These are phyloP conservation scores for Nowickia ferox DNA, from an alignment of 2,888 invertebrate species.

Conservation along the genomic window DNA sequence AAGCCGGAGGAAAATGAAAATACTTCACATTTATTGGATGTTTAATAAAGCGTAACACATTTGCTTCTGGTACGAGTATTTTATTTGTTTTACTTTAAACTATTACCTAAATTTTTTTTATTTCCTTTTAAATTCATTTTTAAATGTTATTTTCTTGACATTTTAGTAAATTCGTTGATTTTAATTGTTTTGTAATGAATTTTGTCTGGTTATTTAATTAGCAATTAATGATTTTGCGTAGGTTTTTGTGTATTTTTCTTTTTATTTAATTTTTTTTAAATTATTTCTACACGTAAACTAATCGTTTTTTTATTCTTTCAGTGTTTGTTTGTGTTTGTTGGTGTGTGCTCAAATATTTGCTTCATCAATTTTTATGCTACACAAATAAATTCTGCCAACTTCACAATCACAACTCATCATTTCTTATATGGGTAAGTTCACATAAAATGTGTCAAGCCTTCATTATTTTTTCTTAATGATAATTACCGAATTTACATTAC, in stretches of 20 bases:
- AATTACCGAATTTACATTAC: no score
- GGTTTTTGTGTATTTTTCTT: slow-evolving; percentile 37
- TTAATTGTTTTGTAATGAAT: slow-evolving; percentile 41
- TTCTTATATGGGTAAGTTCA: slow-evolving; percentile 26
- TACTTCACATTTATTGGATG: slow-evolving; percentile 34
- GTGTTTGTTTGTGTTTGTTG: background rate
- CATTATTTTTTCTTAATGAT: background rate
- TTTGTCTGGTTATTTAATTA: slow-evolving; percentile 56
- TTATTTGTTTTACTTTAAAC: slow-evolving; percentile 2
- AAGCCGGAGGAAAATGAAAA: slow-evolving; percentile 30
- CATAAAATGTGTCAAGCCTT: background rate
- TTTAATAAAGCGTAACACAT: slow-evolving; percentile 64
- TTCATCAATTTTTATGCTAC: slow-evolving; percentile 1
- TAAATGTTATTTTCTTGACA: background rate
- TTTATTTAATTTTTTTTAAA: slow-evolving; percentile 3
- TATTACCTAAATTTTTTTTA: background rate
- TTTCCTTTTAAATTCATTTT: slow-evolving; percentile 16
- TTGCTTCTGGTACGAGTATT: slow-evolving; percentile 16
- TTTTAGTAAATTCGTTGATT: slow-evolving; percentile 32
- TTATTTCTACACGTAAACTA: slow-evolving; percentile 3
- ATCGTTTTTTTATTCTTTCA: slow-evolving; percentile 3
- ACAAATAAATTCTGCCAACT: background rate
- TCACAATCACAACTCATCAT: background rate
- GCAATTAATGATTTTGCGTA: slow-evolving; percentile 49
- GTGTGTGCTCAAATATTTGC: background rate